A percentile compares a stretch with the other conserved stretches of the same genome.
These are phyloP conservation scores for Sebastes fasciatus DNA, from an alignment of 2,113 vertebrate genomes.

Conservation along the genomic window DNA sequence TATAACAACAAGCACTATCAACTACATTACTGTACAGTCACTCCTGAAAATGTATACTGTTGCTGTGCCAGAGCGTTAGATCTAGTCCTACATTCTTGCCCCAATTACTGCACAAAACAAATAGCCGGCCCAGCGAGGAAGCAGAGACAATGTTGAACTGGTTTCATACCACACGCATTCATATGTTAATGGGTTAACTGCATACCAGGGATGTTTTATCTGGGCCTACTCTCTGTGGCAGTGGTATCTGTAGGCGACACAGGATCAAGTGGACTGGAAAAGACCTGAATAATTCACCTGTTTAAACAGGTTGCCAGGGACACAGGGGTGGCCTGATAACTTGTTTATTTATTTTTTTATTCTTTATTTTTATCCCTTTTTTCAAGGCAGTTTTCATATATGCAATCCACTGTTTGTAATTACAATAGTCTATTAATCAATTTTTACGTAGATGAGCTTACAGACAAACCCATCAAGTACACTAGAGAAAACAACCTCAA, in stretches of 20 bases:
- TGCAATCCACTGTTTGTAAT: no score
- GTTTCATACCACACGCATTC: conserved; percentile 68
- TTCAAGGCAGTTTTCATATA: no score
- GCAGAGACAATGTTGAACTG: conserved; percentile 61
- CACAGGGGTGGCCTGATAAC: background rate
- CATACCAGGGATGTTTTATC: conserved; percentile 51
- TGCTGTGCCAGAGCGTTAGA: conserved; percentile 49
- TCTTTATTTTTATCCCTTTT: no score
- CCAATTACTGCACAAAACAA: conserved; percentile 78
- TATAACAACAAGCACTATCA: conserved; percentile 44
- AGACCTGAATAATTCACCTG: conserved; percentile 63
- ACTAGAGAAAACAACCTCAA: no score
- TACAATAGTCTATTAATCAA: no score
- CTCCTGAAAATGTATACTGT: conserved; percentile 26
- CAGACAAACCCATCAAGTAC: no score
- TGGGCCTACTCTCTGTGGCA: background rate
- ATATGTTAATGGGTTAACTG: conserved; percentile 72
- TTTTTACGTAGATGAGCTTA: no score
- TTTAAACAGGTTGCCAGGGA: conserved; percentile 2
- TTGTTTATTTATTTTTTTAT: no score
- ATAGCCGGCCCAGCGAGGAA: conserved; percentile 50
- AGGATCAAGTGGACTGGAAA: conserved; percentile 34
- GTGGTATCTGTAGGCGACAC: conserved; percentile 41
- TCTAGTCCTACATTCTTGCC: conserved; percentile 76
- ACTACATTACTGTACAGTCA: conserved; percentile 3